Base-by-base conservation (phyloP, 2,797 vertebrate species). In the Odontamblyopus rebecca region DNA sequence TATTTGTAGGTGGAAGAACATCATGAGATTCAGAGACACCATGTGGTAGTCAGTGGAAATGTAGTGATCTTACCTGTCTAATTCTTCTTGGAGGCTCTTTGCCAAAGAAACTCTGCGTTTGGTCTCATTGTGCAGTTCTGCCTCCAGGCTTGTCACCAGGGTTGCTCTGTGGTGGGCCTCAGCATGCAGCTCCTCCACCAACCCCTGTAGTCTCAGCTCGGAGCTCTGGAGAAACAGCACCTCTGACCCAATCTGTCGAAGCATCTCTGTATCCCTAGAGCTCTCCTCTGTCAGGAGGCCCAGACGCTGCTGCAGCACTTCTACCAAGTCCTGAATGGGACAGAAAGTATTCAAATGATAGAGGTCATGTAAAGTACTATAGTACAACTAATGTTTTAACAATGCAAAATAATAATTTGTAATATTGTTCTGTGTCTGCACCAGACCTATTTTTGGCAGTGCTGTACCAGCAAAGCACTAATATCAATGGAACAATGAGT, bases 171-270 rank as follows among this genome's bases (percentile, higher is more conserved):
- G 77, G 48, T 85, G 88, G 57, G 87, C 83, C 82, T 93, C 86
- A 13, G 80, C 67, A 0, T 89, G 89, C 79, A 94, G 91, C 87
- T 92, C 86, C n/a, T 92, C 89, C 89, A 94, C 88, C 79, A 94
- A 87, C 78, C 82, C 76, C 84, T 91, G 81, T 76, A 94, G 88
- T 82, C 89, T 87, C 68, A 69, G 81, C 84, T 95, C 93, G 0
- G 92, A 92, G 82, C 79, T 89, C 85, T 94, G 94, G 66, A 94
- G 88, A 64, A 78, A 87, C 72, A 88, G 70, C 72, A 94, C 82
- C 73, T 94, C 94, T 1, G 84, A 64, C 67, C 78, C 62, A 32
- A 94, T 84, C 78, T 93, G 91, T 71, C 67, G 87, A 82, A 93
- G 86, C 44, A 92, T 81, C 73, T 89, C 82, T 0, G 32, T 71